A percentile compares a stretch with the other conserved stretches of the same genome.
Evolutionary conservation across 2,113 vertebrate genomes (phyloP).

Genomic region (Symphodus melops): DNA sequence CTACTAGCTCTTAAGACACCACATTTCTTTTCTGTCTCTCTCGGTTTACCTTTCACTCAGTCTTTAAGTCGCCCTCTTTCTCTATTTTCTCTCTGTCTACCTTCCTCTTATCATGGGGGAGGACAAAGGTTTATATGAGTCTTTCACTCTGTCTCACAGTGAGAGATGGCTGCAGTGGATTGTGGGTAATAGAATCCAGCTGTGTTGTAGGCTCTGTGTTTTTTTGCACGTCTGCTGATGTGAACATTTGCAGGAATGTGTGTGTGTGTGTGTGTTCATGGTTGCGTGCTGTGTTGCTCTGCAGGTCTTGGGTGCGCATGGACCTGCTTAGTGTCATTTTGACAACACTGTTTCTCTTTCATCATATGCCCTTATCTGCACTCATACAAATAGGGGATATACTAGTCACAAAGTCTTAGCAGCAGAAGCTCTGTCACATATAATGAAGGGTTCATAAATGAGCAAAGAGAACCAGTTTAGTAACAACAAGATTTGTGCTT

Average conservation of each 20-base stretch:
- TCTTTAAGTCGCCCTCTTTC: slow-evolving; percentile 1
- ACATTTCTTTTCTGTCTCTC: slow-evolving; percentile 9
- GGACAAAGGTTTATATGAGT: slow-evolving; percentile 59
- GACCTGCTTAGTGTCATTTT: slow-evolving; percentile 48
- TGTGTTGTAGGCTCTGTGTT: slow-evolving; percentile 46
- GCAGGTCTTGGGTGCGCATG: slow-evolving; percentile 16
- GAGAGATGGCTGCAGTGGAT: slow-evolving; percentile 67
- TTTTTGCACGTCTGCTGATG: slow-evolving; percentile 46
- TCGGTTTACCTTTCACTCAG: slow-evolving; percentile 14
- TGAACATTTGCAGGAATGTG: slow-evolving; percentile 50
- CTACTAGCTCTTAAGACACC: slow-evolving; percentile 16
- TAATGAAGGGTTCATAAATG: slow-evolving; percentile 1
- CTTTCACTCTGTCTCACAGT: slow-evolving; percentile 65
- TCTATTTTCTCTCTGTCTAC: slow-evolving; percentile 15
- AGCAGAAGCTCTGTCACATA: slow-evolving; percentile 14
- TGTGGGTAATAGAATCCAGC: slow-evolving; percentile 79
- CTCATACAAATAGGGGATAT: slow-evolving; percentile 20
- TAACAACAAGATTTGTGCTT: background rate
- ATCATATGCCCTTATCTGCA: slow-evolving; percentile 11
- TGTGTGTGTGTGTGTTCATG: slow-evolving; percentile 19
- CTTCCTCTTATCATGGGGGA: slow-evolving; percentile 51
- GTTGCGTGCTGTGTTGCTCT: slow-evolving; percentile 4
- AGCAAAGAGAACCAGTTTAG: slow-evolving; percentile 30
- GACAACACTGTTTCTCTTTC: slow-evolving; percentile 30
- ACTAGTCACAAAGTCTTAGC: background rate